Conservation (phyloP, 1,140 invertebrate genomes). For the Eueides isabella region DNA sequence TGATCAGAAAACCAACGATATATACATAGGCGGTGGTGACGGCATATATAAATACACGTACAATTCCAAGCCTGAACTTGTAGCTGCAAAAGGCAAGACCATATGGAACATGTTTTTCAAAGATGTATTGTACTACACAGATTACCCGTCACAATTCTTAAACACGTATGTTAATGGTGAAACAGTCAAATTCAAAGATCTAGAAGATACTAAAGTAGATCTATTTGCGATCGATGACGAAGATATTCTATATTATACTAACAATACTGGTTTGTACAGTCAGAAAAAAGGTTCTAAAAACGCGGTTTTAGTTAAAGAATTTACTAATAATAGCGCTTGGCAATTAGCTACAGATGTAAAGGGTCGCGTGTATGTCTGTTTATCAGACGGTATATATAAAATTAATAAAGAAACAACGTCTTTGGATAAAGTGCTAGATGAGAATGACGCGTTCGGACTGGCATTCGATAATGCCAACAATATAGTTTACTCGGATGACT, state of each 20-base stretch:
- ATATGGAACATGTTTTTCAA: constrained; percentile 67
- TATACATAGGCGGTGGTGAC: constrained; percentile 63
- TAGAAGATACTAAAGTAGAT: constrained; percentile 68
- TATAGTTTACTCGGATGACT: constrained; percentile 64
- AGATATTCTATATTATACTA: constrained; percentile 57
- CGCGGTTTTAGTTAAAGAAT: constrained; percentile 32
- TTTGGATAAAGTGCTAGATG: constrained; percentile 52
- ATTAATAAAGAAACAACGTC: constrained; percentile 44
- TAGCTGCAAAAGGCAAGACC: constrained; percentile 44
- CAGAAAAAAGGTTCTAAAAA: constrained; percentile 60
- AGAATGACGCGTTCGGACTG: constrained; percentile 60
- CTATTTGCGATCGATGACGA: constrained; percentile 65
- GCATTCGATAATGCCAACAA: constrained; percentile 66
- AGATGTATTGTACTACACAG: constrained; percentile 59
- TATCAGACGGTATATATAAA: constrained; percentile 57
- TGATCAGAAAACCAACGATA: constrained; percentile 52
- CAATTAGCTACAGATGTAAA: constrained; percentile 44
- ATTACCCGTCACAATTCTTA: constrained; percentile 61
- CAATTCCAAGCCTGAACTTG: constrained; percentile 45
- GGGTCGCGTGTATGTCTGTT: constrained; percentile 56
- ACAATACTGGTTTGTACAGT: constrained; percentile 58
- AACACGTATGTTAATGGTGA: constrained; percentile 55
- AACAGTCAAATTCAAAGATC: constrained; percentile 51
- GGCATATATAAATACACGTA: constrained; percentile 66
- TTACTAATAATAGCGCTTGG: neutral